Evolutionary conservation across 2,888 invertebrate species (phyloP).

Genomic region (Kryphioiulus occultus): DNA sequence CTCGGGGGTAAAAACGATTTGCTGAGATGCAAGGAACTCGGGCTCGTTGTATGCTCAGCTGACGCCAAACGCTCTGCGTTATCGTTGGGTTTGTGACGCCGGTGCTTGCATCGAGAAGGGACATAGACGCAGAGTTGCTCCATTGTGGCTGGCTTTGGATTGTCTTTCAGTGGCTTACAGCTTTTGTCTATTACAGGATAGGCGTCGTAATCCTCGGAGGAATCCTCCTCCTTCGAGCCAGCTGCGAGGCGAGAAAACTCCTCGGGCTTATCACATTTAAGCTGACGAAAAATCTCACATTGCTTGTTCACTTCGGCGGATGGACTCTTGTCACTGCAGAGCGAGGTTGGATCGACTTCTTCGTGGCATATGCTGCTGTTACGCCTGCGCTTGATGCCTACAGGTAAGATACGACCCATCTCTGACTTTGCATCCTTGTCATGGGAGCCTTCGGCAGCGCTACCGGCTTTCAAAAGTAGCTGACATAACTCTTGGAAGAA

Average conservation of each 20-base stretch:
- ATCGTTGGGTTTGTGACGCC: not conserved
- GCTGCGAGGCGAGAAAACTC: not conserved
- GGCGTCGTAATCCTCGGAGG: not conserved
- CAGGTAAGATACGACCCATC: constrained; percentile 17
- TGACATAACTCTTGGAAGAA: constrained; percentile 56
- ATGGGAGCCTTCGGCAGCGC: constrained; percentile 37
- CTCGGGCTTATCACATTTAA: not conserved
- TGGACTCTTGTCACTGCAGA: not conserved
- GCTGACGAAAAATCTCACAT: not conserved
- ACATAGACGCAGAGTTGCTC: constrained; percentile 51
- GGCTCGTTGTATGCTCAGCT: not conserved
- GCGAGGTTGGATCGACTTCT: not conserved
- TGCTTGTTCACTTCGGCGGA: not conserved
- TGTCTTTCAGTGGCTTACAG: not conserved
- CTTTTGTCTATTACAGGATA: constrained; percentile 7
- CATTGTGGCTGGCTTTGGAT: not conserved
- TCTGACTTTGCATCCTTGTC: constrained; percentile 54
- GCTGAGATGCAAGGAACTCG: not conserved
- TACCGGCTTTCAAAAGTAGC: constrained; percentile 53
- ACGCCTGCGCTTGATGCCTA: constrained; percentile 52
- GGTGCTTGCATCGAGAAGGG: constrained; percentile 44
- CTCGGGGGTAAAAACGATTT: not conserved
- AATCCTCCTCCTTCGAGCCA: not conserved
- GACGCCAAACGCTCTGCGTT: not conserved
- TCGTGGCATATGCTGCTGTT: constrained; percentile 41